Conservation (phyloP, 2,797 vertebrate genomes). For the Cheirogaleus major region DNA sequence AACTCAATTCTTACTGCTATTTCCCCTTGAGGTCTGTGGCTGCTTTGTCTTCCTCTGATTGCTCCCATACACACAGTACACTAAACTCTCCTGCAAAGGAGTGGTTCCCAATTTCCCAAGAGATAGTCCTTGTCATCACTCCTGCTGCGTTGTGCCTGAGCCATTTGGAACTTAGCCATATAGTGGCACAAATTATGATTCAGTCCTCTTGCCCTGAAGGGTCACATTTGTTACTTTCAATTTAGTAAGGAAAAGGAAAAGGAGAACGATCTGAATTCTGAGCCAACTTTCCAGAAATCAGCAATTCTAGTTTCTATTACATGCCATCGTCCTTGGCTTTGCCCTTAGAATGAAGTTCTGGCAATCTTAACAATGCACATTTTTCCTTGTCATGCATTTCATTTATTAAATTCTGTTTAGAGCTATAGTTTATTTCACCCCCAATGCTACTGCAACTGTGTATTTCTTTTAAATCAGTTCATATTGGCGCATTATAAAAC, state of each 20-base stretch:
- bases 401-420: not conserved
- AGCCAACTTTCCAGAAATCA: not conserved
- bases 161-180: not conserved
- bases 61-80: not conserved
- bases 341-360: not conserved
- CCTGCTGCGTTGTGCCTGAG: not conserved
- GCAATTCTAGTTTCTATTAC: not conserved
- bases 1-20: constrained; percentile 1
- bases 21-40: not conserved
- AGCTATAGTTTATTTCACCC: not conserved
- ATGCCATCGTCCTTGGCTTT: not conserved
- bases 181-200: not conserved
- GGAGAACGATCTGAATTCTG: not conserved
- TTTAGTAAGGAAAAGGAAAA: constrained; percentile 19
- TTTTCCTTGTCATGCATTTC: not conserved
- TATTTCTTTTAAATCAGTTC: not conserved
- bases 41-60: constrained; percentile 49
- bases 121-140: not conserved
- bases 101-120: not conserved
- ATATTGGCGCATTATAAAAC: not conserved
- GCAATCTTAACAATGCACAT: not conserved
- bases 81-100: not conserved
- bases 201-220: not conserved
- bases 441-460: not conserved
- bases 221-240: not conserved